Percentiles rank a stretch among this genome's conserved stretches.
phyloP scores from a whole-genome alignment of 2,113 vertebrate species.

The Uropsilus gracilis region DNA sequence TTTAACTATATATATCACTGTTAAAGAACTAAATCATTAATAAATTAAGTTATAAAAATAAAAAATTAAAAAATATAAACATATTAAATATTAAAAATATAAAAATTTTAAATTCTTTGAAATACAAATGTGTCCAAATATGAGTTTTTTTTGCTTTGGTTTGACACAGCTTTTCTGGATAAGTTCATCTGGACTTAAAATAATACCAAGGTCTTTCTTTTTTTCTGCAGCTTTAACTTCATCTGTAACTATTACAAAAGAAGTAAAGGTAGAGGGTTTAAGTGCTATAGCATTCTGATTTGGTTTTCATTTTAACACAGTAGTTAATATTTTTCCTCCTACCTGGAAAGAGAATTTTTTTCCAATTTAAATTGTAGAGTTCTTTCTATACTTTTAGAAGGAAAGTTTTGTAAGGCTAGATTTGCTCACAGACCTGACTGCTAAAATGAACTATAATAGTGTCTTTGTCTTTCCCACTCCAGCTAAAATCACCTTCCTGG shows the following conservation, averaged over 20 bases:
- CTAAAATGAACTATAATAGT: conserved; percentile 54
- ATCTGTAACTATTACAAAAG: conserved; percentile 20
- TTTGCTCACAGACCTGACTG: conserved; percentile 60
- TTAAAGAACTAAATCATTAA: conserved; percentile 24
- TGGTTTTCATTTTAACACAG: background rate
- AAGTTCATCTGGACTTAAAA: background rate
- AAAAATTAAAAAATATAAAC: too few relatives aligned
- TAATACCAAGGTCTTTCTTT: conserved; percentile 9
- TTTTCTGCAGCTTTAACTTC: conserved; percentile 9
- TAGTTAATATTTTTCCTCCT: background rate
- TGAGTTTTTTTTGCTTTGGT: background rate
- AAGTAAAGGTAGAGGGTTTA: background rate
- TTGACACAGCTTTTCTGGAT: background rate
- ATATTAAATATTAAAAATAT: too few relatives aligned
- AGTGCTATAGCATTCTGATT: background rate
- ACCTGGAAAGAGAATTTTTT: background rate
- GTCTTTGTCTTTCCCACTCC: conserved; percentile 75
- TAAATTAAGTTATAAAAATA: too few relatives aligned
- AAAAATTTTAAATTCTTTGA: conserved; percentile 11
- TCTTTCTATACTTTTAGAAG: conserved; percentile 43
- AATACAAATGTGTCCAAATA: background rate
- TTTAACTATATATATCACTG: background rate
- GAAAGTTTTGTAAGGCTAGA: conserved; percentile 55
- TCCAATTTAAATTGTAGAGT: conserved; percentile 55
- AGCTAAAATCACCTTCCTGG: conserved; percentile 79